Evolutionary conservation across 1,140 invertebrate species (phyloP).

Genomic region (Drosophila busckii): DNA sequence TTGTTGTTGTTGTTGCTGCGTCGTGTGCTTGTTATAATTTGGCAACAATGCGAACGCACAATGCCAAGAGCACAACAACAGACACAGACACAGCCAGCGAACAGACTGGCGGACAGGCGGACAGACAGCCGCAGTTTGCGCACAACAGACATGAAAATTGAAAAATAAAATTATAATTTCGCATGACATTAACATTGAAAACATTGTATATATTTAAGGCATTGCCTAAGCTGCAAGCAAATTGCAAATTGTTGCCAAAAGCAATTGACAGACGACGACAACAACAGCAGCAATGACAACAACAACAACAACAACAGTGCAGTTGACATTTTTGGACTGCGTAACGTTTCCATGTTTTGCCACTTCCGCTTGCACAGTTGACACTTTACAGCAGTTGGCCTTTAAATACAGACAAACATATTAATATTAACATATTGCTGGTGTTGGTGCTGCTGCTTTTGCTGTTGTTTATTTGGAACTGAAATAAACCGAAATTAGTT

Average conservation of each 20-base stretch:
- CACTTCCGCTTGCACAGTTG: too few species aligned
- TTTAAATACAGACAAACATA: background rate
- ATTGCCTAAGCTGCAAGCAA: conserved; percentile 45
- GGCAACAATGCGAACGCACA: conserved; percentile 54
- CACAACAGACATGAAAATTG: conserved; percentile 43
- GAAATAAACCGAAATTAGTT: conserved; percentile 62
- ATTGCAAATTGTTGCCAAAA: conserved; percentile 8
- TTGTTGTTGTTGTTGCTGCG: conserved; percentile 1
- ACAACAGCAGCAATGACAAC: too few species aligned
- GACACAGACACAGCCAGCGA: conserved; percentile 4
- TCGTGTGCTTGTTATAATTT: conserved; percentile 42
- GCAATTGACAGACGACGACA: conserved; percentile 22
- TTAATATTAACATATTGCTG: background rate
- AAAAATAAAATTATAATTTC: conserved; percentile 48
- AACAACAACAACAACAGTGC: too few species aligned
- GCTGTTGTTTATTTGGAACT: conserved; percentile 39
- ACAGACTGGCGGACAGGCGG: too few species aligned
- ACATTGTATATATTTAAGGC: conserved; percentile 27
- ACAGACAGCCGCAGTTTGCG: conserved; percentile 18
- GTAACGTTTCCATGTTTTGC: too few species aligned
- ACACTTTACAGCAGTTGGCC: too few species aligned
- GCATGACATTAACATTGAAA: conserved; percentile 70
- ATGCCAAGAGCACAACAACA: conserved; percentile 59
- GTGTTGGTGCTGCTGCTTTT: conserved; percentile 2
- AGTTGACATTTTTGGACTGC: too few species aligned